Conservation (phyloP, 1,140 invertebrate genomes). For the Magallana ariakensis region DNA sequence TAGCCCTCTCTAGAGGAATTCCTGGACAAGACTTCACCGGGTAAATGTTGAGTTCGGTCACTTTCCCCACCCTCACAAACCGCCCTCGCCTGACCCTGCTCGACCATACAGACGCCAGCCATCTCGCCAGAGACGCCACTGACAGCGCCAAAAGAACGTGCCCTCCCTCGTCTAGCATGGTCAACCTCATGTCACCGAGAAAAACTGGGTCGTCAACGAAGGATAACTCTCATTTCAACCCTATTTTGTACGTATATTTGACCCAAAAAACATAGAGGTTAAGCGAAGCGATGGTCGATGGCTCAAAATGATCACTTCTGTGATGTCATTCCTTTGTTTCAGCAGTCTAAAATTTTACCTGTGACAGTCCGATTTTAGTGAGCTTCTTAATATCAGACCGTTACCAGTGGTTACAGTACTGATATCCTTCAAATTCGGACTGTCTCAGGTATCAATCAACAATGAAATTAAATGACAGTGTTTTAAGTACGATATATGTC, state of each 20-base stretch:
- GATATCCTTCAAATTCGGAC: too few relatives aligned
- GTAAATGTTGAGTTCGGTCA: background rate
- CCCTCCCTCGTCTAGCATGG: conserved; percentile 4
- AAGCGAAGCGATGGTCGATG: background rate
- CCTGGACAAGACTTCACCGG: conserved; percentile 25
- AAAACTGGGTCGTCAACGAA: background rate
- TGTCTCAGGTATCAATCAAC: too few relatives aligned
- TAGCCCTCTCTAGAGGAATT: background rate
- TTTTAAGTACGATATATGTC: too few relatives aligned
- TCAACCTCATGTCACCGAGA: background rate
- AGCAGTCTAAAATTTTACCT: too few relatives aligned
- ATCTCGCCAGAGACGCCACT: background rate
- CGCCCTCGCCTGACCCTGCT: background rate
- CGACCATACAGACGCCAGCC: background rate
- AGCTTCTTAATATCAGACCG: too few relatives aligned
- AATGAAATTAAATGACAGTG: too few relatives aligned
- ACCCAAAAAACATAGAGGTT: too few relatives aligned
- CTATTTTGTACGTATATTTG: too few relatives aligned
- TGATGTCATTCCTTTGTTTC: too few relatives aligned
- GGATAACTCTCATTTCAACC: background rate
- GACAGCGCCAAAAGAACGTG: background rate
- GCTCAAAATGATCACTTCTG: too few relatives aligned
- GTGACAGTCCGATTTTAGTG: too few relatives aligned
- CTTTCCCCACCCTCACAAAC: conserved; percentile 20
- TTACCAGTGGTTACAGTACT: too few relatives aligned